A percentile compares a stretch with the other conserved stretches of the same genome.
These are phyloP conservation scores for Gryllus bimaculatus DNA, from an alignment of 1,140 invertebrate species.

Conservation along the genomic window DNA sequence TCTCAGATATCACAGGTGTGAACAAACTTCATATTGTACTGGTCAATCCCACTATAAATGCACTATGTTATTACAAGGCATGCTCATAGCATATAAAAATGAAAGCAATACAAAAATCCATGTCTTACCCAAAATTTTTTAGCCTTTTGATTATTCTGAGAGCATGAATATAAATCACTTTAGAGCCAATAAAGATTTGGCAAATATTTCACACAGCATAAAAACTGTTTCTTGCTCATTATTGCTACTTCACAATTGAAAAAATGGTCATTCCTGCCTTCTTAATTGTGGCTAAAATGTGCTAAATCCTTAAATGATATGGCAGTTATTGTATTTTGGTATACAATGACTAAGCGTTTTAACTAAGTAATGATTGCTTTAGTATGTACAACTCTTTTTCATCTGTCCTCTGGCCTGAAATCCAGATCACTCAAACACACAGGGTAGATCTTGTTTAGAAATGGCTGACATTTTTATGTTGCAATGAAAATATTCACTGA, in stretches of 20 bases:
- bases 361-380: not conserved
- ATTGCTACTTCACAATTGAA: not conserved
- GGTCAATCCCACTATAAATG: not conserved
- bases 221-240: not conserved
- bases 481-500: not conserved
- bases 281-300: not conserved
- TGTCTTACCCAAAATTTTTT: not conserved
- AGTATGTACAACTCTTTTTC: not conserved
- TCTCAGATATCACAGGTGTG: not conserved
- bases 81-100: not conserved
- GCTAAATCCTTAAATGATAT: not conserved
- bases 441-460: too few relatives aligned
- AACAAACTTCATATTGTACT: not conserved
- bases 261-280: not conserved
- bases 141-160: not conserved
- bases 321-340: not conserved
- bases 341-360: not conserved
- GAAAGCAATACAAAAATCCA: not conserved
- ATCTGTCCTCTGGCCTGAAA: not conserved
- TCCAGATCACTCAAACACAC: too few relatives aligned
- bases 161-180: not conserved
- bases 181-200: not conserved
- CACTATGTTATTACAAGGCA: not conserved
- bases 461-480: too few relatives aligned
- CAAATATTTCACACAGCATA: not conserved